Evolutionary conservation across 2,797 vertebrate genomes (phyloP).

Genomic region (Chaunax sp.): DNA sequence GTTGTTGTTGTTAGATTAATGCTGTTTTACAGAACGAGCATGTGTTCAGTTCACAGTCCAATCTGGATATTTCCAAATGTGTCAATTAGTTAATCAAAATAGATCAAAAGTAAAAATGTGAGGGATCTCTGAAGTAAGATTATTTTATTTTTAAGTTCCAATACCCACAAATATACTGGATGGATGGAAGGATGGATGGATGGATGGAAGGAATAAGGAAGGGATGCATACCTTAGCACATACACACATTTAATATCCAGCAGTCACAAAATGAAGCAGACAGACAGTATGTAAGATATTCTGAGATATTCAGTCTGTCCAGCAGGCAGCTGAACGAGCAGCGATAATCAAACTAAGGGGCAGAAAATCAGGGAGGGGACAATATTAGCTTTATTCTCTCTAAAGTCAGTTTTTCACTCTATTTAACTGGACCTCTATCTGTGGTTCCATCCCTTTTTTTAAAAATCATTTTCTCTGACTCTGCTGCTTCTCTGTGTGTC

Average conservation of each 20-base stretch:
- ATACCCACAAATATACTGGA: too few species aligned
- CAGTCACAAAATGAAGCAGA: not conserved
- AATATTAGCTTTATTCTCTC: slow-evolving; percentile 51
- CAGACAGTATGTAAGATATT: too few species aligned
- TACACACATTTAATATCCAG: slow-evolving; percentile 29
- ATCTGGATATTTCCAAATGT: too few species aligned
- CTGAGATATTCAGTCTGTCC: not conserved
- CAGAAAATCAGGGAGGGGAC: slow-evolving; percentile 31
- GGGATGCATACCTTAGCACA: slow-evolving; percentile 18
- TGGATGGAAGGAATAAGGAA: slow-evolving; percentile 23
- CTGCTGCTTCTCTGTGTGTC: slow-evolving; percentile 24
- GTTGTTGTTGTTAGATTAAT: too few species aligned
- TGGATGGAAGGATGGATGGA: slow-evolving; percentile 4
- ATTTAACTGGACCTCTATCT: slow-evolving; percentile 55
- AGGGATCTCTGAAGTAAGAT: too few species aligned
- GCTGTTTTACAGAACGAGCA: too few species aligned
- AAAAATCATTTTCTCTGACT: slow-evolving; percentile 34
- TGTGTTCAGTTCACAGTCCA: too few species aligned
- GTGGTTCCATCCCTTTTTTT: slow-evolving; percentile 23
- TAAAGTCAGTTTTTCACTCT: slow-evolving; percentile 60
- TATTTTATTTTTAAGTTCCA: too few species aligned
- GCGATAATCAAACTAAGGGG: slow-evolving; percentile 40
- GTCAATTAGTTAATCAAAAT: too few species aligned
- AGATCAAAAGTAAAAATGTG: too few species aligned
- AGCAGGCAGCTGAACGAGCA: slow-evolving; percentile 18